These are phyloP conservation scores for Dolichopus griseipennis DNA, from an alignment of 2,888 invertebrate species.

Conservation along the genomic window DNA sequence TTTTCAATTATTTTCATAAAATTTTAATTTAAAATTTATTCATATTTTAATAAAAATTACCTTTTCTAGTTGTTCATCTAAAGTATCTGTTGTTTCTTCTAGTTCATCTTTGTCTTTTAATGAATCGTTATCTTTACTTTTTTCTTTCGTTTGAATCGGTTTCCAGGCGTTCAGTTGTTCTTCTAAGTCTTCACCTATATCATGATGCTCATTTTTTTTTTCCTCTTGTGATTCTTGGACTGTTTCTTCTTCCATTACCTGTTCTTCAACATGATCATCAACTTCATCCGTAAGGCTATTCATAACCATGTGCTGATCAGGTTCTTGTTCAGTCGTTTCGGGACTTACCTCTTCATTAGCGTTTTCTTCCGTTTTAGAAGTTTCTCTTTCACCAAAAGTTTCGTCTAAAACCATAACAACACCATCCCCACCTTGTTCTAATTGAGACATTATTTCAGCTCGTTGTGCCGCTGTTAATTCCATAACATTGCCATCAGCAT, in stretches of 20 bases:
- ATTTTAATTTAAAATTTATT: not conserved
- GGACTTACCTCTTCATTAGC: slow-evolving; percentile 34
- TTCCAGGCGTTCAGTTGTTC: slow-evolving; percentile 40
- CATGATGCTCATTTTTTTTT: slow-evolving; percentile 32
- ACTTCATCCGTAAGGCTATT: not conserved
- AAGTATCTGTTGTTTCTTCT: slow-evolving; percentile 24
- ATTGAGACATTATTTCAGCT: slow-evolving; percentile 41
- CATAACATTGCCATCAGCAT: slow-evolving; percentile 44
- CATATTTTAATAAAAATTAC: slow-evolving; percentile 32
- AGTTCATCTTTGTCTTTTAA: slow-evolving; percentile 22
- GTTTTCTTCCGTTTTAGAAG: slow-evolving; percentile 25
- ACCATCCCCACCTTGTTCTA: slow-evolving; percentile 39
- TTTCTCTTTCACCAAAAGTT: slow-evolving; percentile 17
- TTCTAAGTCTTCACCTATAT: slow-evolving; percentile 45
- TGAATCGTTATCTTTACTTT: not conserved
- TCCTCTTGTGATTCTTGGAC: slow-evolving; percentile 16
- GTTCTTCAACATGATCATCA: slow-evolving; percentile 12
- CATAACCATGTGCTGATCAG: slow-evolving; percentile 8
- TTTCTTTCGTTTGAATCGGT: slow-evolving; percentile 33
- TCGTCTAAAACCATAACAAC: slow-evolving; percentile 42
- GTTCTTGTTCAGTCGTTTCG: slow-evolving; percentile 35
- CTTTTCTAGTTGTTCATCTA: slow-evolving; percentile 32
- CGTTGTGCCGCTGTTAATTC: slow-evolving; percentile 41
- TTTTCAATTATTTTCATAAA: not conserved
- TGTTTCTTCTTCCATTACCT: slow-evolving; percentile 18